These are phyloP conservation scores for Calyptomena viridis DNA, from an alignment of 2,113 vertebrate genomes.

Conservation along the genomic window DNA sequence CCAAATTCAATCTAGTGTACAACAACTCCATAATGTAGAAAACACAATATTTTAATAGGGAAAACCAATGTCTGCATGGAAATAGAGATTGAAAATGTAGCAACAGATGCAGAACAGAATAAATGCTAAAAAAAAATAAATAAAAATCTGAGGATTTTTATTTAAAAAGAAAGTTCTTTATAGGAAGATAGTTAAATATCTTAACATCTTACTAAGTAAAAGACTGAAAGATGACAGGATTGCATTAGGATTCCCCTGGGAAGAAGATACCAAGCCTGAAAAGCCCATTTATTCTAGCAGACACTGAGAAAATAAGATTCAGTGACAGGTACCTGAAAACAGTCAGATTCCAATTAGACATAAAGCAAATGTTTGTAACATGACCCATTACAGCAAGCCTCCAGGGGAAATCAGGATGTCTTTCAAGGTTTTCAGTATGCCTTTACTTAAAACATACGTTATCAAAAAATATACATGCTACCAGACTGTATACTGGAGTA, in stretches of 20 bases:
- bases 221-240: not conserved
- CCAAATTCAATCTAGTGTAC: not conserved
- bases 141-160: not conserved
- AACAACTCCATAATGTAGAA: not conserved
- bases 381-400: not conserved
- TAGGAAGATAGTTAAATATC: not conserved
- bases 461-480: not conserved
- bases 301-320: not conserved
- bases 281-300: constrained; percentile 25
- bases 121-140: not conserved
- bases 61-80: not conserved
- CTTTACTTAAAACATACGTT: not conserved
- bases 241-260: not conserved
- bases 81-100: not conserved
- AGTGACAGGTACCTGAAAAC: constrained; percentile 17
- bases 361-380: not conserved
- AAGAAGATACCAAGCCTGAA: not conserved
- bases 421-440: not conserved
- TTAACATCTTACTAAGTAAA: not conserved
- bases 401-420: not conserved
- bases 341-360: constrained; percentile 2
- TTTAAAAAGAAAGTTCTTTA: not conserved
- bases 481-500: not conserved
- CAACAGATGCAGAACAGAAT: not conserved
- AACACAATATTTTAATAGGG: not conserved